A percentile compares a stretch with the other conserved stretches of the same genome.
These are phyloP conservation scores for Malthinus flaveolus DNA, from an alignment of 2,888 invertebrate genomes.

Conservation along the genomic window DNA sequence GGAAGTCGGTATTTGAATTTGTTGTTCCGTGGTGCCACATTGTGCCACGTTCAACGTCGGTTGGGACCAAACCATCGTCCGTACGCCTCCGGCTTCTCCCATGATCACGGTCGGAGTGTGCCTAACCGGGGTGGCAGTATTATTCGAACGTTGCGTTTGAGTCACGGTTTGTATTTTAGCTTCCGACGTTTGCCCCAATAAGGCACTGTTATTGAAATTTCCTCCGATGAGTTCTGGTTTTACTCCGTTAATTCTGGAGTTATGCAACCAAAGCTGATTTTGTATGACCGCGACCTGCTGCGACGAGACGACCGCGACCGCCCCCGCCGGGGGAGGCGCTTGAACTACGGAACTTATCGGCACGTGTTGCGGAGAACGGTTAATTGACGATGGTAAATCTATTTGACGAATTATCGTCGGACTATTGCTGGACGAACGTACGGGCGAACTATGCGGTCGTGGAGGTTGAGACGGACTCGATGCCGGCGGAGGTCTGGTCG, in stretches of 20 bases:
- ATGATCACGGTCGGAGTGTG: constrained; percentile 86
- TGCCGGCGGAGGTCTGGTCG: constrained; percentile 47
- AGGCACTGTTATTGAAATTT: constrained; percentile 46
- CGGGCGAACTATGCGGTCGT: constrained; percentile 53
- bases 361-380: constrained; percentile 34
- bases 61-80: constrained; percentile 72
- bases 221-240: constrained; percentile 82
- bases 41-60: constrained; percentile 56
- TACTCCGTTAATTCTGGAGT: constrained; percentile 71
- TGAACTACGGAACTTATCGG: constrained; percentile 31
- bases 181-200: constrained; percentile 37
- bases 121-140: constrained; percentile 55
- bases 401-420: constrained; percentile 49
- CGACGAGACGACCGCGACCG: constrained; percentile 33
- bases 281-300: constrained; percentile 43
- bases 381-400: constrained; percentile 43
- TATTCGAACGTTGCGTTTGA: constrained; percentile 39
- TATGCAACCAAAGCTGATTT: constrained; percentile 52
- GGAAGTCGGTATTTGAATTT: constrained; percentile 49
- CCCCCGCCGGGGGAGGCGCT: constrained; percentile 28
- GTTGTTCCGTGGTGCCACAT: constrained; percentile 46
- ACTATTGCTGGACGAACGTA: constrained; percentile 49
- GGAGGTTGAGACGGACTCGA: constrained; percentile 51
- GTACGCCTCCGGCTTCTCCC: constrained; percentile 89
- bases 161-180: constrained; percentile 42